These are phyloP conservation scores for Patella caerulea DNA, from an alignment of 2,888 invertebrate species.

Conservation along the genomic window DNA sequence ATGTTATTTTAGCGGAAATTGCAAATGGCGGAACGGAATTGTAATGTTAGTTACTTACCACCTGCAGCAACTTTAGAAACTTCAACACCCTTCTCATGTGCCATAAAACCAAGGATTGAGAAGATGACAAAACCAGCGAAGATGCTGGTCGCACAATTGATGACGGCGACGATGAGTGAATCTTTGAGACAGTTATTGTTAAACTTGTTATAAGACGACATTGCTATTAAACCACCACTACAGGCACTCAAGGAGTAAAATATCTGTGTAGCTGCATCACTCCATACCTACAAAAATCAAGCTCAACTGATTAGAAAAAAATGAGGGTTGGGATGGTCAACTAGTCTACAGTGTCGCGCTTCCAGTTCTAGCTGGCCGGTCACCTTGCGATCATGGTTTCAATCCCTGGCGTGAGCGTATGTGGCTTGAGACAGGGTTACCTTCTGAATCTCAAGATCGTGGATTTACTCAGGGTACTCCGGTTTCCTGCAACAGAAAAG, in stretches of 20 bases:
- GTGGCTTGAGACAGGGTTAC: too few species aligned
- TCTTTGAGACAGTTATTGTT: slow-evolving; percentile 69
- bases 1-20: too few species aligned
- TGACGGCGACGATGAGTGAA: slow-evolving; percentile 68
- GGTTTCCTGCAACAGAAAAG: too few species aligned
- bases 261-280: slow-evolving; percentile 67
- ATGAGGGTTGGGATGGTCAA: too few species aligned
- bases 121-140: slow-evolving; percentile 72
- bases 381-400: too few species aligned
- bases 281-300: slow-evolving; percentile 60
- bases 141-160: slow-evolving; percentile 71
- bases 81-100: slow-evolving; percentile 68
- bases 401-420: too few species aligned
- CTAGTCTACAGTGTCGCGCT: too few species aligned
- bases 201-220: slow-evolving; percentile 70
- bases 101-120: slow-evolving; percentile 77
- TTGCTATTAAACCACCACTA: slow-evolving; percentile 68
- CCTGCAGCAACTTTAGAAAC: slow-evolving; percentile 67
- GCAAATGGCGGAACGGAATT: too few species aligned
- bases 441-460: too few species aligned
- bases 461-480: too few species aligned
- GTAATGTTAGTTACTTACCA: slow-evolving; percentile 50
- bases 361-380: too few species aligned
- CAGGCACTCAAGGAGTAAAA: slow-evolving; percentile 68
- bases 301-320: too few species aligned